A percentile compares a stretch with the other conserved stretches of the same genome.
Conservation (phyloP, 2,113 vertebrate genomes). For the Zosterops lateralis region DNA sequence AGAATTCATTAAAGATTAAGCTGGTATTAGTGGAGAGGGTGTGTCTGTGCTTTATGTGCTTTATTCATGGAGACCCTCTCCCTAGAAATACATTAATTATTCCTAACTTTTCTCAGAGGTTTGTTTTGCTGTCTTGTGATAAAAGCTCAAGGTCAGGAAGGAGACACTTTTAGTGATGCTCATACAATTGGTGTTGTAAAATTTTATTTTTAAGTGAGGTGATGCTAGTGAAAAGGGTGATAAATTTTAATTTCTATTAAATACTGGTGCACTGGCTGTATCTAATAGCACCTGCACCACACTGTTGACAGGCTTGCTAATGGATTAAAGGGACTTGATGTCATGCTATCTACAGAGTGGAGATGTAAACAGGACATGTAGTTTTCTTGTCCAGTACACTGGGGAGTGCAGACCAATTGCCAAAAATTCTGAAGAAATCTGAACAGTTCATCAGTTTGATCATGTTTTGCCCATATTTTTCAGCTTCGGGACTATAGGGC, state of each 20-base stretch:
- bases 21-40: not conserved
- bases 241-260: slow-evolving; percentile 19
- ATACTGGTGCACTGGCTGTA: not conserved
- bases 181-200: not conserved
- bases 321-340: not conserved
- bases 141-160: not conserved
- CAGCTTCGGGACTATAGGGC: not conserved
- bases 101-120: not conserved
- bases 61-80: not conserved
- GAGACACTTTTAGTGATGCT: not conserved
- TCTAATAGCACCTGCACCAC: not conserved
- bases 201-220: not conserved
- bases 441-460: not conserved
- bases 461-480: not conserved
- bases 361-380: not conserved
- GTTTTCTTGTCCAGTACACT: not conserved
- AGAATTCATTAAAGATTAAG: not conserved
- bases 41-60: not conserved
- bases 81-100: not conserved
- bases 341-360: not conserved
- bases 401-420: not conserved
- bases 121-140: not conserved
- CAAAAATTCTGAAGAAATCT: not conserved
- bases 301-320: not conserved
- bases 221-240: not conserved